A percentile compares a stretch with the other conserved stretches of the same genome.
Evolutionary conservation across 2,113 vertebrate species (phyloP).

Genomic region (Campylomormyrus tamandua): DNA sequence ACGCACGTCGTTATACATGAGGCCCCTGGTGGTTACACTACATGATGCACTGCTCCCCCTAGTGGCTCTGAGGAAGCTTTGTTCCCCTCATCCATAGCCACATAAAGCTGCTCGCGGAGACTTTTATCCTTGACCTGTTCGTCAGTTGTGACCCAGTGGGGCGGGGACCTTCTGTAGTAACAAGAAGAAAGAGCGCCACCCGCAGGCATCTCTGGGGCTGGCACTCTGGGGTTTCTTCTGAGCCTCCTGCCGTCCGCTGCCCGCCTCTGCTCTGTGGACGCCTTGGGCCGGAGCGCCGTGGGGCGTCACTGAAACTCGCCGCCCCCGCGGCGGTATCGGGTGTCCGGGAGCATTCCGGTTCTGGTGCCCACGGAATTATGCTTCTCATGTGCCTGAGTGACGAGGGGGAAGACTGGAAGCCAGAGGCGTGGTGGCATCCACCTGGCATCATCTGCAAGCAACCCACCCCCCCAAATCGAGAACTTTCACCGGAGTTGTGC

Average conservation of each 20-base stretch:
- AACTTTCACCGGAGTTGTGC: background rate
- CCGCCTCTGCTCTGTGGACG: background rate
- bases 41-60: background rate
- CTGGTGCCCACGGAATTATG: background rate
- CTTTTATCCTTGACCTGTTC: background rate
- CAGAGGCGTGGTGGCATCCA: background rate
- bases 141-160: background rate
- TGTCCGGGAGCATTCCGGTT: background rate
- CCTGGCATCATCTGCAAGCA: background rate
- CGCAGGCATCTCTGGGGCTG: background rate
- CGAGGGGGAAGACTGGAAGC: background rate
- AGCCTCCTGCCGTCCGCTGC: background rate
- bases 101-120: background rate
- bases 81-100: background rate
- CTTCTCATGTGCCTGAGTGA: background rate
- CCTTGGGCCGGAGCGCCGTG: background rate
- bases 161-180: background rate
- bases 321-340: background rate
- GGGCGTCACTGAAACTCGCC: background rate
- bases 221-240: background rate
- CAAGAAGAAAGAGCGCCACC: background rate
- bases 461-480: background rate
- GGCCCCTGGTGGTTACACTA: no score
- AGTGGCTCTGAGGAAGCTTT: background rate
- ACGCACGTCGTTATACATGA: no score